Evolutionary conservation across 2,888 invertebrate species (phyloP).

Genomic region (Erebia palarica): DNA sequence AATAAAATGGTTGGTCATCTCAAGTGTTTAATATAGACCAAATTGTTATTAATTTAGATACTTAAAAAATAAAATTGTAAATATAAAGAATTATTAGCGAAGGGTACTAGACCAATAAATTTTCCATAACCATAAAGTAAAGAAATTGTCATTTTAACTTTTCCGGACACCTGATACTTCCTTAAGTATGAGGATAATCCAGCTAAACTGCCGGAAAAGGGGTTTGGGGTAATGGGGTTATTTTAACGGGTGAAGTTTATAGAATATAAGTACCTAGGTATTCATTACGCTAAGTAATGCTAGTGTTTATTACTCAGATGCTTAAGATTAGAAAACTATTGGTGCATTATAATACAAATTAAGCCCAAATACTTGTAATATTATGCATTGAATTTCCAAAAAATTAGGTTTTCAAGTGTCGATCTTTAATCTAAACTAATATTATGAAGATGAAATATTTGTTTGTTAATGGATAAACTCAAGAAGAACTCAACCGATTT

Average conservation of each 20-base stretch:
- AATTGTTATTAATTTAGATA: no score
- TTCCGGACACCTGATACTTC: constrained; percentile 41
- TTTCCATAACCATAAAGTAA: constrained; percentile 35
- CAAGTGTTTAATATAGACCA: no score
- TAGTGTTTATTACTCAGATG: not conserved
- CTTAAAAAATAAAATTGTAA: not conserved
- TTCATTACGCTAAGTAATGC: constrained; percentile 1
- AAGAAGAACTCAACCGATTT: no score
- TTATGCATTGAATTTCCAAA: no score
- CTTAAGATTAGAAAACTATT: not conserved
- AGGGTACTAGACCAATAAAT: constrained; percentile 17
- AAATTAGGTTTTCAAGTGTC: no score
- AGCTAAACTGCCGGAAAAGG: constrained; percentile 22
- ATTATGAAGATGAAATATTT: no score
- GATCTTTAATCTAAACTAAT: no score
- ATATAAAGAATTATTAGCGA: not conserved
- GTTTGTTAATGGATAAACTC: no score
- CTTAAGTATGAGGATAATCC: constrained; percentile 31
- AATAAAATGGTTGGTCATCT: no score
- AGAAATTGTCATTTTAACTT: constrained; percentile 41
- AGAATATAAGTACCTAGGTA: constrained; percentile 6
- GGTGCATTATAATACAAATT: not conserved
- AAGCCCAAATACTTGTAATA: no score
- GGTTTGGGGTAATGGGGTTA: constrained; percentile 19
- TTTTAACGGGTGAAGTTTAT: constrained; percentile 28